A percentile compares a stretch with the other conserved stretches of the same genome.
Conservation (phyloP, 2,113 vertebrate genomes). For the Phaetusa simplex region DNA sequence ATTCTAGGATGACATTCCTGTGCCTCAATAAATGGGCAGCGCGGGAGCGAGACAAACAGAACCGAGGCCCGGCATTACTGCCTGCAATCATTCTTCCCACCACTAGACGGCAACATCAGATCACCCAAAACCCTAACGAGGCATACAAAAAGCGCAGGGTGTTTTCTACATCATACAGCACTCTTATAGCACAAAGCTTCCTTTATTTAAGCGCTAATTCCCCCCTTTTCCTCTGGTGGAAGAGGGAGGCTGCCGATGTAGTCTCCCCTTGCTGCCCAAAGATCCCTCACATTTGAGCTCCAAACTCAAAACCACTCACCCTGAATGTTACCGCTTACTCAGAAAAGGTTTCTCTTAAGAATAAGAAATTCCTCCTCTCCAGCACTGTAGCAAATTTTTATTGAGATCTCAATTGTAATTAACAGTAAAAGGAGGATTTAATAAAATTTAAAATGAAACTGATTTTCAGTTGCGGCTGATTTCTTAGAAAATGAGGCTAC, state of each 20-base stretch:
- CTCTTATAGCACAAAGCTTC: background rate
- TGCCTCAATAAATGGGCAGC: background rate
- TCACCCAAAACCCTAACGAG: background rate
- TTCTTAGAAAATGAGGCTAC: background rate
- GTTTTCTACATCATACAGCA: background rate
- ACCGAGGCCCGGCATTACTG: background rate
- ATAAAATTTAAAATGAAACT: background rate
- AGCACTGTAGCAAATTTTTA: background rate
- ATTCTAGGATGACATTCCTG: background rate
- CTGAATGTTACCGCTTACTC: background rate
- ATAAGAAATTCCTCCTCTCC: background rate
- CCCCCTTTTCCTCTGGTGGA: background rate
- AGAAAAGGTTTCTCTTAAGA: background rate
- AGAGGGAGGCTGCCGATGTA: accelerated
- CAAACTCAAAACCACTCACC: background rate
- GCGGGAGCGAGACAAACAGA: background rate
- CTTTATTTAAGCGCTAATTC: background rate
- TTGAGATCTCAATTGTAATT: background rate
- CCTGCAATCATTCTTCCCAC: background rate
- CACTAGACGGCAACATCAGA: conserved; percentile 52
- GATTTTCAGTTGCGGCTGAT: background rate
- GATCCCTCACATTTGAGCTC: background rate
- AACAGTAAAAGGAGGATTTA: background rate
- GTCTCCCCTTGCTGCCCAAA: background rate
- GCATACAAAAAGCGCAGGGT: accelerated